phyloP scores from a whole-genome alignment of 2,888 invertebrate species.

The Sarcophaga caerulescens region DNA sequence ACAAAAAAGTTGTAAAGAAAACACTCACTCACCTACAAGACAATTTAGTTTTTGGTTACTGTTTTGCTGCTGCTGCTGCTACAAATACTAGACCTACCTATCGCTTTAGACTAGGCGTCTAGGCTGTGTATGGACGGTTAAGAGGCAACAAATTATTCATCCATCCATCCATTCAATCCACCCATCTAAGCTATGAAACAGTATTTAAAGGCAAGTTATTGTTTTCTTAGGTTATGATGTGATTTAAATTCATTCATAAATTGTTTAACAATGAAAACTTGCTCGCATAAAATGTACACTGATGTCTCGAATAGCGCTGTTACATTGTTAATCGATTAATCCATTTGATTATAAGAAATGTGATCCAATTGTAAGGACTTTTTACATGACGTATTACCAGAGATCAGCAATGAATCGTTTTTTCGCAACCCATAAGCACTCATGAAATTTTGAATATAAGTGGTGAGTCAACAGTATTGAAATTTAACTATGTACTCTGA shows the following conservation, averaged over 20 bases:
- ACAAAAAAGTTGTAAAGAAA: slow-evolving; percentile 33
- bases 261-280: slow-evolving; percentile 53
- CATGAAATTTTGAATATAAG: too few relatives aligned
- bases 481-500: too few relatives aligned
- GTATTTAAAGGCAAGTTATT: slow-evolving; percentile 51
- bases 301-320: not conserved
- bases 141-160: slow-evolving; percentile 1
- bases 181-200: slow-evolving; percentile 3
- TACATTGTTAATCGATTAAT: not conserved
- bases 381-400: too few relatives aligned
- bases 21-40: slow-evolving; percentile 51
- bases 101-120: not conserved
- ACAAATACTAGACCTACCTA: too few relatives aligned
- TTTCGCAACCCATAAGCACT: too few relatives aligned
- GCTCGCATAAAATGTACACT: not conserved
- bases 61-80: slow-evolving; percentile 46
- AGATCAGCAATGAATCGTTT: too few relatives aligned
- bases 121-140: not conserved
- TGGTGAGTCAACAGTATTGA: too few relatives aligned
- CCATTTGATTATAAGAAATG: too few relatives aligned
- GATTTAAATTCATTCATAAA: slow-evolving; percentile 70
- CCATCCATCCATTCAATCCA: slow-evolving; percentile 30
- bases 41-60: slow-evolving; percentile 65
- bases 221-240: slow-evolving; percentile 67
- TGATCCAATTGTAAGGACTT: too few relatives aligned